phyloP scores from a whole-genome alignment of 2,113 vertebrate genomes.

The Microtus pennsylvanicus region DNA sequence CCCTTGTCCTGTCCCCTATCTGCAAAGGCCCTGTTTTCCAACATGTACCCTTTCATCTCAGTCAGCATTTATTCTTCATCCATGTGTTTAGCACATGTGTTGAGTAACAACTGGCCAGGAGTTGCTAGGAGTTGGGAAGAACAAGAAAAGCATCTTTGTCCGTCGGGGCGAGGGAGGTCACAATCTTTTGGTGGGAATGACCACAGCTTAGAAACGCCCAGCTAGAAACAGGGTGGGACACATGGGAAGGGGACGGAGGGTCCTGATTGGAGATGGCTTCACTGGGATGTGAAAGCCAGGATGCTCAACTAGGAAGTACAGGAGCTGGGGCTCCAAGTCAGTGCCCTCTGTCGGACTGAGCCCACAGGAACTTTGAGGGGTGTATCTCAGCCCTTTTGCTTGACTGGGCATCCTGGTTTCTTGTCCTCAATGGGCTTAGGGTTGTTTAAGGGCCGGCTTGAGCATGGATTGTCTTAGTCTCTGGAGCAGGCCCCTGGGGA shows the following conservation, averaged over 20 bases:
- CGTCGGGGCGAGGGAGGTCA: neutral
- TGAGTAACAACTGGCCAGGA: neutral
- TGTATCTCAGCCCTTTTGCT: neutral
- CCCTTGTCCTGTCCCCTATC: fast-evolving
- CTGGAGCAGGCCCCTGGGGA: neutral
- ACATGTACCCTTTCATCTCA: fast-evolving
- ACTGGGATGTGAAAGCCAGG: fast-evolving
- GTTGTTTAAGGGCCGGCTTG: neutral
- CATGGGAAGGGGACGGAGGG: neutral
- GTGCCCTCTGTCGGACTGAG: fast-evolving
- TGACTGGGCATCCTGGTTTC: neutral
- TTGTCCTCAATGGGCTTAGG: neutral
- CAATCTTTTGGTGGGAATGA: fast-evolving
- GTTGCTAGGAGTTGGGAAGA: neutral
- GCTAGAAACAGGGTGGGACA: neutral
- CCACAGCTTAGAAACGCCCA: too few species aligned
- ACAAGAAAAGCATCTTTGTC: neutral
- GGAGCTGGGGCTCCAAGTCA: too few species aligned
- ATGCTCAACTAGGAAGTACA: neutral
- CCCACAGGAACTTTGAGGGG: fast-evolving
- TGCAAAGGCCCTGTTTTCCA: neutral
- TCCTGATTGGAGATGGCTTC: neutral
- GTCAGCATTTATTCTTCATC: neutral
- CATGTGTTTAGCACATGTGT: fast-evolving
- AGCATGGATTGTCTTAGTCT: neutral